Conservation (phyloP, 2,888 invertebrate genomes). For the Leucophenga maculata region DNA sequence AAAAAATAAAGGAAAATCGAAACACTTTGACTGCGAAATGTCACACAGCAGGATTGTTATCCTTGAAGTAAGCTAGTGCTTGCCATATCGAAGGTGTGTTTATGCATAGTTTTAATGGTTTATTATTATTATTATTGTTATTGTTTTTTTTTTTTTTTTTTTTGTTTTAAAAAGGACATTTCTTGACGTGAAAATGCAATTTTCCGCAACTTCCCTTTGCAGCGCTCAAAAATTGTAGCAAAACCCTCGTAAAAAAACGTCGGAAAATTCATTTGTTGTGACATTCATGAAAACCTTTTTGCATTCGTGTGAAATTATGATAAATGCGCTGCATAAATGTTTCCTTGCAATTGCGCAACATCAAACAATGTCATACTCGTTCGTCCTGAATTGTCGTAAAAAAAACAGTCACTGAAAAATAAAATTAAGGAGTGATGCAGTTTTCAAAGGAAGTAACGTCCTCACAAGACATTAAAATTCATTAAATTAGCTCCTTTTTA, state of each 20-base stretch:
- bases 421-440: background rate
- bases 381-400: slow-evolving; percentile 56
- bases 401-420: slow-evolving; percentile 44
- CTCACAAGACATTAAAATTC: too few species aligned
- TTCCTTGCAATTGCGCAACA: slow-evolving; percentile 39
- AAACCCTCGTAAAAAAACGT: background rate
- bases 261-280: slow-evolving; percentile 40
- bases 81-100: slow-evolving; percentile 49
- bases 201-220: slow-evolving; percentile 35
- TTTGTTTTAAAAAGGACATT: too few species aligned
- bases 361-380: slow-evolving; percentile 49
- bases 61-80: slow-evolving; percentile 4
- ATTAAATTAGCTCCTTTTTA: too few species aligned
- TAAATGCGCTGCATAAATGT: slow-evolving; percentile 58
- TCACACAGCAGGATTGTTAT: slow-evolving; percentile 40
- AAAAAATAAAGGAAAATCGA: slow-evolving; percentile 7
- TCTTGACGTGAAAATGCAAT: slow-evolving; percentile 51
- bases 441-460: too few species aligned
- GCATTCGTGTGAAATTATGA: slow-evolving; percentile 62
- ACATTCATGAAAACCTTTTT: slow-evolving; percentile 29
- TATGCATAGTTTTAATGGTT: slow-evolving; percentile 65
- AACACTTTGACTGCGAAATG: slow-evolving; percentile 35
- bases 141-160: background rate
- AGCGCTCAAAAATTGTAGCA: slow-evolving; percentile 44
- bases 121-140: slow-evolving; percentile 52